Base-by-base conservation (phyloP, 1,140 invertebrate species). In the Meloidogyne hapla region DNA sequence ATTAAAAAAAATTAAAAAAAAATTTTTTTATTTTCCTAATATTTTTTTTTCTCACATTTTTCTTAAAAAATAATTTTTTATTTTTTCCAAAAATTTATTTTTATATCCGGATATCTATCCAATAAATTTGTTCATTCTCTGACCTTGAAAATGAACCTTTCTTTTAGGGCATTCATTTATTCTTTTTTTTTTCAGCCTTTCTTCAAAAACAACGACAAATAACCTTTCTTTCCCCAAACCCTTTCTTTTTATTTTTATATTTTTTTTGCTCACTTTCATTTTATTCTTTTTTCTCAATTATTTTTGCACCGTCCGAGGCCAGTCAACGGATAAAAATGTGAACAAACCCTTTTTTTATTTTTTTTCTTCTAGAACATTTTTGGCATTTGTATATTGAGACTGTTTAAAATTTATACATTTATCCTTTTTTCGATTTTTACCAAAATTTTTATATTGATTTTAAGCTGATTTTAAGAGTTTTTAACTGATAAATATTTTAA, bases 161-260 rank as follows among this genome's bases (percentile, higher is more conserved):
- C 18, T 9, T 26, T 18, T 67, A 38, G 42, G 13, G 42, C 48
- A n/a, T 56, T 56, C 5, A 6, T 21, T 21, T 56, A 4, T 48
- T n/a, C 1, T 56, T n/a, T 56, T n/a, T 56, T 56, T 56, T 56
- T 56, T 33, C 33, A 33, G 33, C 33, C 33, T 33, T 33, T 33
- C 33, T 15, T n/a, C n/a, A 56, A 56, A 56, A 56, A 42, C 28
- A 67, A 48, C 56, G 68, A 69, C 18, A 28, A 70, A 70, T 18
- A 15, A 8, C 38, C 6, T 33, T 28, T 15, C 38, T 18, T 18
- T 61, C 26, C 26, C 38, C 38, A 18, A n/a, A 9, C 5, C 18
- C 2, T 48, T 25, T 23, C 33, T 48, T 25, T 62, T 62, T 62
- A 72, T 73, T 73, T 73, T 73, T 64, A 38, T 64, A 8, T 42